Percentiles rank a stretch among this genome's conserved stretches.
phyloP scores from a whole-genome alignment of 2,797 vertebrate genomes.

The Enteromius thamalakanensis region DNA sequence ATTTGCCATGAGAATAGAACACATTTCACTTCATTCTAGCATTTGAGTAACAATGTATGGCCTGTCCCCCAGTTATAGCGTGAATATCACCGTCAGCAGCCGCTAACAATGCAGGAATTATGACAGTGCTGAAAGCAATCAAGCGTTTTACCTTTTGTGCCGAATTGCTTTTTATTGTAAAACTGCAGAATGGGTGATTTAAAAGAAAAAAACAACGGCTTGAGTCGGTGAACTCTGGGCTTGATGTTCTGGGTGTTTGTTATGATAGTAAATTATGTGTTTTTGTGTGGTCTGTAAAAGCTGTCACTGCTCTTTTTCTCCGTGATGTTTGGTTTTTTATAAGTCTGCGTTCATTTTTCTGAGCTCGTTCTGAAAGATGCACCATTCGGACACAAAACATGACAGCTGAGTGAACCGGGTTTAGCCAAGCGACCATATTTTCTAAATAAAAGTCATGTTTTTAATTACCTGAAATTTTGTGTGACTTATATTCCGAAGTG shows the following conservation, averaged over 20 bases:
- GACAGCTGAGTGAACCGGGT: background rate
- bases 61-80: conserved; percentile 16
- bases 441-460: background rate
- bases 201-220: background rate
- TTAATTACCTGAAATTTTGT: background rate
- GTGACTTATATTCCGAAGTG: background rate
- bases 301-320: conserved; percentile 28
- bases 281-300: conserved; percentile 35
- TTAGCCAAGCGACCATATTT: background rate
- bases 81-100: conserved; percentile 56
- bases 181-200: conserved; percentile 29
- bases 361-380: background rate
- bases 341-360: background rate
- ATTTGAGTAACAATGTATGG: conserved; percentile 48
- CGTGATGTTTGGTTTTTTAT: background rate
- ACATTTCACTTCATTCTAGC: conserved; percentile 58
- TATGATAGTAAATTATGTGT: conserved; percentile 30
- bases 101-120: conserved; percentile 44
- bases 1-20: conserved; percentile 56
- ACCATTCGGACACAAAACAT: background rate
- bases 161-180: conserved; percentile 38
- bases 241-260: conserved; percentile 20
- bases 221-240: conserved; percentile 21
- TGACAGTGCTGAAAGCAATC: conserved; percentile 31
- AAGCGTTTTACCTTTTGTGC: conserved; percentile 35